A percentile compares a stretch with the other conserved stretches of the same genome.
Evolutionary conservation across 2,113 vertebrate genomes (phyloP).

Genomic region (Phycodurus eques): DNA sequence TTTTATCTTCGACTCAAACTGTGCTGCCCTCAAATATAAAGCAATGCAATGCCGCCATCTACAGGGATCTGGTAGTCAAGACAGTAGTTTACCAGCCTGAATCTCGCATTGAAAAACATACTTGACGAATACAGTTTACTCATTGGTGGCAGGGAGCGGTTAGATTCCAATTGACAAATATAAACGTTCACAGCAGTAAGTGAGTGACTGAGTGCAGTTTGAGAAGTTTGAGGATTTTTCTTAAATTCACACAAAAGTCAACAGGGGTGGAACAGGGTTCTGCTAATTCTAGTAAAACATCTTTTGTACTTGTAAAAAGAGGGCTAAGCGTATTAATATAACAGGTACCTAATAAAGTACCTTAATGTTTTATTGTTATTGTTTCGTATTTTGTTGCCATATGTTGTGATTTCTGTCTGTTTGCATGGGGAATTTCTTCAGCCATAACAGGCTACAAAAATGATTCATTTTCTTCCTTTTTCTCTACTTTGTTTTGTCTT

Average conservation of each 20-base stretch:
- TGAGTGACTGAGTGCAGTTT: too few species aligned
- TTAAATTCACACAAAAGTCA: too few species aligned
- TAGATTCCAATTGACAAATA: too few species aligned
- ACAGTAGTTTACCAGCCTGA: neutral
- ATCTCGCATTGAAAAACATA: too few species aligned
- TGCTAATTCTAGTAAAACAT: too few species aligned
- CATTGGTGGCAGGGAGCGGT: too few species aligned
- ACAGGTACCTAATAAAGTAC: neutral
- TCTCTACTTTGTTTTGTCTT: constrained; percentile 76
- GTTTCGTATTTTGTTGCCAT: constrained; percentile 16
- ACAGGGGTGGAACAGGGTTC: too few species aligned
- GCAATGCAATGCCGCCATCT: neutral
- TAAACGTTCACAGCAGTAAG: too few species aligned
- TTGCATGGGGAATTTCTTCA: constrained; percentile 65
- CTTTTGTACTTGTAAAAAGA: too few species aligned
- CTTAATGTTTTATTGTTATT: constrained; percentile 2
- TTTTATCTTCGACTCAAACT: neutral
- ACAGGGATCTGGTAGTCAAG: neutral
- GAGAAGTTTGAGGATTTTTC: too few species aligned
- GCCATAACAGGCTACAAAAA: constrained; percentile 50
- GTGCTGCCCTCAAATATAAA: neutral
- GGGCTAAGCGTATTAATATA: too few species aligned
- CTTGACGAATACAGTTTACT: too few species aligned
- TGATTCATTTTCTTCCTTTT: constrained; percentile 68
- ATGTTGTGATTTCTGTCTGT: constrained; percentile 46